Evolutionary conservation across 2,888 invertebrate genomes (phyloP).

Genomic region (Trichacis sp.): DNA sequence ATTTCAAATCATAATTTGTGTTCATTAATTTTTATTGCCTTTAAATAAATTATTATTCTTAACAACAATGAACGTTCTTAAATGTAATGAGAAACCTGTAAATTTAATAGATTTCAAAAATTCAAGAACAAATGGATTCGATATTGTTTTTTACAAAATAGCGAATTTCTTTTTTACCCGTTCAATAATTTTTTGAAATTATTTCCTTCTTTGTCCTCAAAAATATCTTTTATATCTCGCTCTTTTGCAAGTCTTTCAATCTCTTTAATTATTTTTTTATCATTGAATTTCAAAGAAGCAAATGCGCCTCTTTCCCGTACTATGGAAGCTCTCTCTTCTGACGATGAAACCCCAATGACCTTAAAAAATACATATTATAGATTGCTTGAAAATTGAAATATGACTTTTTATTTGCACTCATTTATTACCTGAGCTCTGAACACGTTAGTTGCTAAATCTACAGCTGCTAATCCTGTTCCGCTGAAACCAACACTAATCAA

Average conservation of each 20-base stretch:
- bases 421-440: conserved; percentile 76
- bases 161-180: no score
- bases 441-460: conserved; percentile 78
- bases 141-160: no score
- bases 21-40: no score
- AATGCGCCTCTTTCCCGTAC: conserved; percentile 76
- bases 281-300: conserved; percentile 74
- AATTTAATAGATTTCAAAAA: no score
- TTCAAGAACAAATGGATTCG: no score
- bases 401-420: no score
- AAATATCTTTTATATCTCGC: conserved; percentile 74
- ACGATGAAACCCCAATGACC: conserved; percentile 79
- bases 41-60: no score
- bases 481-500: conserved; percentile 77
- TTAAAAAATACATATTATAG: conserved; percentile 57
- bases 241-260: conserved; percentile 73
- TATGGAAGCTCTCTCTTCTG: conserved; percentile 73
- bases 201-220: conserved; percentile 76
- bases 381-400: no score
- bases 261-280: conserved; percentile 71
- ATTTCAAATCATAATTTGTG: no score
- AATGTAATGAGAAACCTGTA: no score
- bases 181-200: conserved; percentile 72
- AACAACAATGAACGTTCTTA: no score
- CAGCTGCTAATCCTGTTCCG: conserved; percentile 75